These are phyloP conservation scores for Corythornis leucogaster DNA, from an alignment of 2,797 vertebrate genomes.

Conservation along the genomic window DNA sequence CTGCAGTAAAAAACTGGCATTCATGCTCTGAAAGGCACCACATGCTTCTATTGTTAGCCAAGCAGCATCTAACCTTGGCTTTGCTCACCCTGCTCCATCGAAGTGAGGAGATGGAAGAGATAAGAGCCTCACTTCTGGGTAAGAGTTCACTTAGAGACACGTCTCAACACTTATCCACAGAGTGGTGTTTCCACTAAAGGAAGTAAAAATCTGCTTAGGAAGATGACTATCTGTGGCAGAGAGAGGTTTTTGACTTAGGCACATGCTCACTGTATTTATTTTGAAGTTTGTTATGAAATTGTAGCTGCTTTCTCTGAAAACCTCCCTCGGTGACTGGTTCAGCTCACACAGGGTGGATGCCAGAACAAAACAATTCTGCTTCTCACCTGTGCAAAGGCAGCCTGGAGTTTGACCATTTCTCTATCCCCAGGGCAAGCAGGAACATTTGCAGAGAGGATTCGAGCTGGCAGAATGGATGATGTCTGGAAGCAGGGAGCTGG, in stretches of 20 bases:
- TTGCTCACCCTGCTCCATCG: background rate
- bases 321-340: background rate
- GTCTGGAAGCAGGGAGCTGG: conserved; percentile 29
- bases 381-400: background rate
- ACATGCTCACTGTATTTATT: background rate
- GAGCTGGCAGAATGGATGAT: background rate
- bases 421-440: background rate
- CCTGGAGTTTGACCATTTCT: background rate
- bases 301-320: background rate
- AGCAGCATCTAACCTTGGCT: conserved; percentile 61
- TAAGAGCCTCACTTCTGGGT: conserved; percentile 44
- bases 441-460: background rate
- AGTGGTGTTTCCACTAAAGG: conserved; percentile 4
- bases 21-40: conserved; percentile 65
- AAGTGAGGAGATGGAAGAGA: conserved; percentile 42
- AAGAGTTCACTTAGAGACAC: background rate
- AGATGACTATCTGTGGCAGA: conserved; percentile 8
- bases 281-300: background rate
- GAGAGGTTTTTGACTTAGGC: background rate
- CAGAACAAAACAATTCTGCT: background rate
- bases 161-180: background rate
- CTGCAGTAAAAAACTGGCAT: conserved; percentile 70
- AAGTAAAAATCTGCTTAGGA: conserved; percentile 7
- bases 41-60: conserved; percentile 66
- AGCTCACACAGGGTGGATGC: background rate